These are phyloP conservation scores for Trichopoda pennipes DNA, from an alignment of 2,888 invertebrate species.

Conservation along the genomic window DNA sequence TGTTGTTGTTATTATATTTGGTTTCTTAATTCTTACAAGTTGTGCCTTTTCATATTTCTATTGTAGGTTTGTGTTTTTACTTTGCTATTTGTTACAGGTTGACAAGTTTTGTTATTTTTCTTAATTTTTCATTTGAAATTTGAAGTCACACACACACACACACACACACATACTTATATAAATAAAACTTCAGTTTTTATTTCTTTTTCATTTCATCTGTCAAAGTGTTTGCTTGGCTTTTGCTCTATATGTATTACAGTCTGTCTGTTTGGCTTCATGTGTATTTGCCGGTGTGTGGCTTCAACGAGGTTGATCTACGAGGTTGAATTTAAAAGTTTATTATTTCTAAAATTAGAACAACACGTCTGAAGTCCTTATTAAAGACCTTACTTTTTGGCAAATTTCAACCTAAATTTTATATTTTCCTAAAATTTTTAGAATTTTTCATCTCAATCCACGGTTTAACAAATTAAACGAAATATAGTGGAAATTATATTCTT, in stretches of 20 bases:
- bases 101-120: slow-evolving; percentile 60
- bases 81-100: slow-evolving; percentile 65
- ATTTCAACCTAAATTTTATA: not conserved
- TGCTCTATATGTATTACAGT: slow-evolving; percentile 20
- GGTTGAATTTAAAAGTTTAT: not conserved
- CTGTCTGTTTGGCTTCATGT: slow-evolving; percentile 27
- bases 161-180: slow-evolving; percentile 6
- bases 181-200: slow-evolving; percentile 22
- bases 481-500: no score
- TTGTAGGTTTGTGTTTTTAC: slow-evolving; percentile 43
- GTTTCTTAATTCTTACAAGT: slow-evolving; percentile 66
- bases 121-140: slow-evolving; percentile 43
- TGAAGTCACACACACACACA: slow-evolving; percentile 2
- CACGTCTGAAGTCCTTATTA: no score
- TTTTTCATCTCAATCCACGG: no score
- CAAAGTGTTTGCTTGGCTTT: slow-evolving; percentile 18
- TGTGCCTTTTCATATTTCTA: slow-evolving; percentile 71
- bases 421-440: no score
- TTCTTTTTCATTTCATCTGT: slow-evolving; percentile 33
- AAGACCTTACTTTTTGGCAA: not conserved
- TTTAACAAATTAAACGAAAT: no score
- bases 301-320: slow-evolving; percentile 12
- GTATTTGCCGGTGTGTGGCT: slow-evolving; percentile 53
- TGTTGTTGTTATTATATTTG: slow-evolving; percentile 46
- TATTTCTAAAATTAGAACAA: not conserved